Evolutionary conservation across 1,140 invertebrate species (phyloP), one percentile per base, ranked within the genome.

Genomic region (Acromyrmex echinatior): DNA sequence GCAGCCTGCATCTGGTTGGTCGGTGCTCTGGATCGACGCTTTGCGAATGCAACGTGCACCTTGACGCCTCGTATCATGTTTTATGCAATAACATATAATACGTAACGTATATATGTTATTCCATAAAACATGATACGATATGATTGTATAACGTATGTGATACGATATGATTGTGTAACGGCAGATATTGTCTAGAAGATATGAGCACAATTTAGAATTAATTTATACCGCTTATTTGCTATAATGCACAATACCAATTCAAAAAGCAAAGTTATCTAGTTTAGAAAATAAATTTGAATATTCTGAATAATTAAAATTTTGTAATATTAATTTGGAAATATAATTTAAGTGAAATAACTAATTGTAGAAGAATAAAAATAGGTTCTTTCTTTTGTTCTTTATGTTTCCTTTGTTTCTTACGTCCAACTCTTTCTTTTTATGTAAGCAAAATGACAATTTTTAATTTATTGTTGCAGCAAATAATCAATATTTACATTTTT

Each of bases 1-100:
- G 49, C 78, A 56, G n/a, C 9, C n/a, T 16, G 49, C 18, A 21
- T 21, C 65, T 70, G 78, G 78, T 70, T 80, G 78, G 78, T 56
- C 76, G 35, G 14, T 3, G 3, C 3, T 56, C 60, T 39, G 78
- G 16, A 25, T 25, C 21, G 5, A 16, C 28, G 28, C 28, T 4
- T 28, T 45, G 25, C 28, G 7, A 39, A 56, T 4, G 45, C 60
- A 10, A 62, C 18, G 21, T 49, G n/a, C 25, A 16, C 35, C 56
- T 60, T 18, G 56, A 51, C 9, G 35, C 18, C 10, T 4, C n/a
- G 39, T 10, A 45, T 45, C 31, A 58, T 76, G n/a, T 49, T 49
- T 65, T 66, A 39, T 65, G 62, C 25, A 65, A 21, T n/a, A 65
- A 49, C 35, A 31, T 31, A 21, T 18, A 39, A 39, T 39, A 39